Evolutionary conservation across 2,113 vertebrate species (phyloP).

Genomic region (Aspidoscelis tigris): DNA sequence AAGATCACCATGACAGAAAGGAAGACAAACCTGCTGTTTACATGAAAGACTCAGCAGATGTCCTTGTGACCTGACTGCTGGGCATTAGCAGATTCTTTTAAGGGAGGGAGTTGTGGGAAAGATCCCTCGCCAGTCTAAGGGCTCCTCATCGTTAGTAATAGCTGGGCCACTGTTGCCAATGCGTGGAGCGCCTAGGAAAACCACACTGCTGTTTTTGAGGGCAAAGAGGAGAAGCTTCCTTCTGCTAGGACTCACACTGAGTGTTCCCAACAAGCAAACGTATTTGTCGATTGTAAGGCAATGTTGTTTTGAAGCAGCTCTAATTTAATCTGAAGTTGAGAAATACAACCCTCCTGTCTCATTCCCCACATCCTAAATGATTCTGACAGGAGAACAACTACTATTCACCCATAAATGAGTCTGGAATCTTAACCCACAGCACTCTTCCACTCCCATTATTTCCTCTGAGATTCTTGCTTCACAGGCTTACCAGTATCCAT

Average conservation of each 20-base stretch:
- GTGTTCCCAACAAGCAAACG: slow-evolving; percentile 62
- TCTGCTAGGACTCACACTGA: slow-evolving; percentile 66
- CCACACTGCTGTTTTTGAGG: slow-evolving; percentile 56
- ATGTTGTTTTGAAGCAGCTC: slow-evolving; percentile 63
- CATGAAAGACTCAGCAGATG: slow-evolving; percentile 30
- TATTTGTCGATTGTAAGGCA: slow-evolving; percentile 61
- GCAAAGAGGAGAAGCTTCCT: slow-evolving; percentile 46
- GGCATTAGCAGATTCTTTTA: slow-evolving; percentile 34
- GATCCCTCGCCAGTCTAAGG: slow-evolving; percentile 2
- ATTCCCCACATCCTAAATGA: slow-evolving; percentile 56
- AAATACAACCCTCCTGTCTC: slow-evolving; percentile 65
- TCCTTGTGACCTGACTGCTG: slow-evolving; percentile 5
- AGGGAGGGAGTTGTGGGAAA: background rate
- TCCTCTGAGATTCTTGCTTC: slow-evolving; percentile 36
- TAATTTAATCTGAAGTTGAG: slow-evolving; percentile 69
- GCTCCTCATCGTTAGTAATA: slow-evolving; percentile 31
- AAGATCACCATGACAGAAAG: background rate
- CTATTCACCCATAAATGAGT: slow-evolving; percentile 54
- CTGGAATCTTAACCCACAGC: slow-evolving; percentile 36
- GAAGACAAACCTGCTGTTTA: slow-evolving; percentile 47
- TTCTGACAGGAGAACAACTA: slow-evolving; percentile 54
- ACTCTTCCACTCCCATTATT: slow-evolving; percentile 18
- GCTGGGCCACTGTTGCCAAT: slow-evolving; percentile 47
- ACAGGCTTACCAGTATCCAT: slow-evolving; percentile 18
- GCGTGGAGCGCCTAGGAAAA: slow-evolving; percentile 50